Evolutionary conservation across 2,797 vertebrate genomes (phyloP), one percentile per base, ranked within the genome.

Genomic region (Poeciliopsis paucimaculata): DNA sequence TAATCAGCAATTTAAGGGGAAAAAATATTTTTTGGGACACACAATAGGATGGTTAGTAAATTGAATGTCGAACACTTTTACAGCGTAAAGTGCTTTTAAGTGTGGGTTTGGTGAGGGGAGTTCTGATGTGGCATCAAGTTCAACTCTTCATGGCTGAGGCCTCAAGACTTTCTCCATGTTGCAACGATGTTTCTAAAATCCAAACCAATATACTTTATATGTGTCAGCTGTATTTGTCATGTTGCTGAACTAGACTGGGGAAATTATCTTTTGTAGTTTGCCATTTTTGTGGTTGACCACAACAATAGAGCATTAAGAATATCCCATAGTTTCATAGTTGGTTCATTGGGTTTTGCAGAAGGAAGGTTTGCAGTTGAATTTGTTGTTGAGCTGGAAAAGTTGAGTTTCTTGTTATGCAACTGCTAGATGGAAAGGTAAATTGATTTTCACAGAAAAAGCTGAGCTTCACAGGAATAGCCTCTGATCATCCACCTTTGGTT

Each of bases 161-260:
- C 83, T 90, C 82, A 45, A 77, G 83, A 91, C 89, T 92, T 85
- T 77, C 86, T 87, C 80, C 43, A 31, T 88, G 84, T 86, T 90
- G 86, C 82, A 82, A 71, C 7, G 43, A 83, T 77, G 79, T 88
- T 91, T 92, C 89, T 83, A 82, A 88, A 55, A 88, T 76, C 73
- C 77, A 75, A 78, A 77, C 78, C 73, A 45, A 28, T 28, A 34
- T 81, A 79, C 90, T 86, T 75, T 84, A 57, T 57, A 57, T 57
- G 78, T 88, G 87, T 83, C 89, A 88, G 86, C 81, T 80, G 85
- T 84, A 90, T 93, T 83, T 73, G 89, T 92, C 87, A 87, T 79
- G 73, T 76, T 76, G 64, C 73, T 83, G 82, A 83, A 85, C 77
- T 77, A 82, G 45, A 45, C 73, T 86, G 82, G 86, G 91, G 62